Evolutionary conservation across 2,113 vertebrate genomes (phyloP), one percentile per base, ranked within the genome.

Genomic region (Pterophyllum scalare): DNA sequence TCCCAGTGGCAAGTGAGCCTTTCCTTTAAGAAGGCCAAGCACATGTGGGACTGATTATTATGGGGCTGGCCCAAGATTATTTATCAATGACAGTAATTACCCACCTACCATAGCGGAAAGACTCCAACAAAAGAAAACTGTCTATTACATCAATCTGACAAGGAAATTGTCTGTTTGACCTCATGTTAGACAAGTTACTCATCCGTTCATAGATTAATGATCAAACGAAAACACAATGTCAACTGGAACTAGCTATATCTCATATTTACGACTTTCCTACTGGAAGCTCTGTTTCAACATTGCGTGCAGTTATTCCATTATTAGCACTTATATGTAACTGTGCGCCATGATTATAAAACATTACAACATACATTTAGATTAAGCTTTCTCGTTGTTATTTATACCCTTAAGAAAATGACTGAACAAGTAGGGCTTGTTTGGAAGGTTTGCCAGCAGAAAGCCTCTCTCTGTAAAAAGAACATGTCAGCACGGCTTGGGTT

Each of bases 61-160:
- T 85, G 85, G 84, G 88, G 80, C 83, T 65, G 83, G 79, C 82
- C 85, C 75, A 74, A 74, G 92, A 94, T 95, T 94, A 95, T 96
- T 95, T 94, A 95, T 93, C 94, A 96, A 94, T 94, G 94, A 94
- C 89, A 90, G 93, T 96, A 94, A 96, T 96, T 95, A 95, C 89
- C 88, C 91, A 89, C 92, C 91, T 94, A 92, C 89, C 87, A 80
- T 84, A 87, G 88, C 79, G 81, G 89, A 94, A 93, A 93, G 88
- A 87, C 91, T 79, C 65, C 64, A 57, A 81, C 64, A 90, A 87
- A 89, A 85, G 81, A 88, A 89, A 81, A 88, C 28, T 19, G 67
- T 84, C 82, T 88, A 75, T 84, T 92, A 83, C 76, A 82, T 92
- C 87, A 92, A 84, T 91, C 82, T 92, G 91, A 93, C 81, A 86